Base-by-base conservation (phyloP, 1,140 invertebrate species). In the Papilio xuthus region DNA sequence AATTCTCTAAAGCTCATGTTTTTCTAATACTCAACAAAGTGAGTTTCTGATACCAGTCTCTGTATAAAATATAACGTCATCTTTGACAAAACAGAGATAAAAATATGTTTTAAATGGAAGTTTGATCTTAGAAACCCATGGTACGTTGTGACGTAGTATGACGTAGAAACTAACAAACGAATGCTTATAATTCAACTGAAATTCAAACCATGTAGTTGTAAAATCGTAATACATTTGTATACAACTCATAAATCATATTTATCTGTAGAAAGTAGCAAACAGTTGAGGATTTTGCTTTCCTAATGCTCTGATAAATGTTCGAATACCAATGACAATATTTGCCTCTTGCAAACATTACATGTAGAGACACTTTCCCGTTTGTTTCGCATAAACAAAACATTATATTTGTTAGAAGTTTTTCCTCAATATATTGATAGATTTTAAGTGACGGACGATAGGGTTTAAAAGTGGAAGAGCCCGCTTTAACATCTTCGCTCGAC, bases 241-340 rank as follows among this genome's bases (percentile, higher is more conserved):
- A 47, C 47, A 72, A 72, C 26, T 72, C 70, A 72, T 47, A 47
- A 72, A 42, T 44, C 20, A 47, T 47, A 72, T 42, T 47, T 72
- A 47, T 72, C 20, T 72, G 18, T 41, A 72, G 10, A n/a, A 42
- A 44, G 70, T 42, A 72, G 41, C 42, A 72, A 72, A 72, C 42
- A 72, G 0, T 6, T 2, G 20, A 44, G 70, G 41, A 44, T 44
- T 44, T 47, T 15, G n/a, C 42, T 44, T 18, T 72, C 20, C 70
- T 47, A 72, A 71, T 71, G 56, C 56, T 26, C 20, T 63, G 70
- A 72, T 23, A 72, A 47, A 72, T 71, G 69, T 71, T 72, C 70
- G 37, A 15, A 72, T 47, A 47, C 41, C 41, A 41, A 72, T 72
- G 37, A 72, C 70, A 47, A 47, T 42, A 15, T 72, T 72, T 72